phyloP scores from a whole-genome alignment of 2,888 invertebrate species.

The Automeris io region DNA sequence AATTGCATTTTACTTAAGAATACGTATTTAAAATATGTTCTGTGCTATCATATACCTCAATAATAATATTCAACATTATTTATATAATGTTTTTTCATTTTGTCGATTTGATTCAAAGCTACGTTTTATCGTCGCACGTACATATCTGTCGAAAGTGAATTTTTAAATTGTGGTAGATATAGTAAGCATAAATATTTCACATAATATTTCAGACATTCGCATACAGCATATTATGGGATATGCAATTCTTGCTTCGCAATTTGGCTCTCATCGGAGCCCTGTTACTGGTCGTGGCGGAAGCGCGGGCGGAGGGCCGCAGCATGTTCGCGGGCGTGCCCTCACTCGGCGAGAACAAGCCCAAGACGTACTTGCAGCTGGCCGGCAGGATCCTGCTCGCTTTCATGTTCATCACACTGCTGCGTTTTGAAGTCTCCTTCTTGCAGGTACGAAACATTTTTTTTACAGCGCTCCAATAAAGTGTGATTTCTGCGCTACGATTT shows the following conservation, averaged over 20 bases:
- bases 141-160: too few species aligned
- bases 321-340: slow-evolving; percentile 97
- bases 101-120: too few species aligned
- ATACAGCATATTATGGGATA: slow-evolving; percentile 98
- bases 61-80: too few species aligned
- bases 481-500: too few species aligned
- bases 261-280: slow-evolving; percentile 98
- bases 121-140: too few species aligned
- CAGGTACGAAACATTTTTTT: slow-evolving; percentile 76
- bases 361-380: slow-evolving; percentile 96
- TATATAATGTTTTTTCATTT: too few species aligned
- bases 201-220: slow-evolving; percentile 92
- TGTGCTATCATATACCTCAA: too few species aligned
- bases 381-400: slow-evolving; percentile 97
- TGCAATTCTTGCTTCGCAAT: slow-evolving; percentile 97
- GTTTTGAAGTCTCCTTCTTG: slow-evolving; percentile 93
- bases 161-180: too few species aligned
- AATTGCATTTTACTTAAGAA: too few species aligned
- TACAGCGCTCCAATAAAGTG: too few species aligned
- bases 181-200: too few species aligned
- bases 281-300: slow-evolving; percentile 96
- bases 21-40: too few species aligned
- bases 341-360: slow-evolving; percentile 96
- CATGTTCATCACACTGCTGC: slow-evolving; percentile 98
- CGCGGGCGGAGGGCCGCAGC: slow-evolving; percentile 93